A percentile compares a stretch with the other conserved stretches of the same genome.
Evolutionary conservation across 2,888 invertebrate genomes (phyloP).

Genomic region (Acleris emargana): DNA sequence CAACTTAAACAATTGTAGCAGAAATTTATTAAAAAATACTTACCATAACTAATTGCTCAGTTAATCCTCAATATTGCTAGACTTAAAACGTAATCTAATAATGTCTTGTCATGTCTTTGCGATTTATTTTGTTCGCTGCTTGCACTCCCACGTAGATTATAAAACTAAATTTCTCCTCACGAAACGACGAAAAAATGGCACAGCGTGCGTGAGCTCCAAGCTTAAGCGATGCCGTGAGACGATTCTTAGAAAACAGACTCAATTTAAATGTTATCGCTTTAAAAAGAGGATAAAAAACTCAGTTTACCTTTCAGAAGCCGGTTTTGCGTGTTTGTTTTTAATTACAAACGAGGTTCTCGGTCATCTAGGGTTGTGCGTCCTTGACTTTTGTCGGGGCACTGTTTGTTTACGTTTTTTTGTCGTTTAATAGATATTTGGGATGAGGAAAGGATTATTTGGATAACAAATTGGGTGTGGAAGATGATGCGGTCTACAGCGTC

Average conservation of each 20-base stretch:
- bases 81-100: constrained; percentile 31
- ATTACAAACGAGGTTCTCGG: constrained; percentile 36
- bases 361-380: constrained; percentile 8
- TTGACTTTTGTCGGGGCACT: constrained; percentile 9
- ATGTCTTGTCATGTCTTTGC: constrained; percentile 28
- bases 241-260: constrained; percentile 23
- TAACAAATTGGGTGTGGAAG: constrained; percentile 35
- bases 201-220: constrained; percentile 21
- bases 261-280: constrained; percentile 24
- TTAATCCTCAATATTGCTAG: constrained; percentile 8
- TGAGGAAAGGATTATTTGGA: constrained; percentile 32
- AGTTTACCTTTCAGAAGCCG: constrained; percentile 48
- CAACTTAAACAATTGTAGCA: neutral
- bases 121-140: constrained; percentile 26
- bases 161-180: constrained; percentile 23
- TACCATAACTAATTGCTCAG: constrained; percentile 16
- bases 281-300: constrained; percentile 42
- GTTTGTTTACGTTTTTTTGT: constrained; percentile 2
- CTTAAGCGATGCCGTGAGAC: constrained; percentile 27
- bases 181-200: constrained; percentile 15
- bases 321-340: constrained; percentile 40
- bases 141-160: constrained; percentile 28
- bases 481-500: constrained; percentile 44
- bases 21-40: constrained; percentile 3
- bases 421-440: constrained; percentile 12